Evolutionary conservation across 2,113 vertebrate genomes (phyloP).

Genomic region (Globicephala melas): DNA sequence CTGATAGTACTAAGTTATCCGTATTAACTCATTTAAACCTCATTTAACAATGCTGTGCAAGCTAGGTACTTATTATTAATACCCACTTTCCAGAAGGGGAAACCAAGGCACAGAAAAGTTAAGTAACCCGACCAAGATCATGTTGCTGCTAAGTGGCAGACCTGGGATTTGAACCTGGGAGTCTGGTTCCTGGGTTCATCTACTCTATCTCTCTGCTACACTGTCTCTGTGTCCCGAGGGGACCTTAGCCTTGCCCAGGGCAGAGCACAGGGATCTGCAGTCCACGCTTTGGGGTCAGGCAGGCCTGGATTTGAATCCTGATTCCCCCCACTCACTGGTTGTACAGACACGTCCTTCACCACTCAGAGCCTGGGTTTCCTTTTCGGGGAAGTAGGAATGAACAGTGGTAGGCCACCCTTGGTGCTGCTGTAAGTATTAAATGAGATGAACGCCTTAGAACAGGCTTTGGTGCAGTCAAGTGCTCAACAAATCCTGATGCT

Average conservation of each 20-base stretch:
- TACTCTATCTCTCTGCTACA: background rate
- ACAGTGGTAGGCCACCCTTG: background rate
- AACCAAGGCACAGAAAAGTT: background rate
- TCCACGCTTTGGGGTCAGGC: too few species aligned
- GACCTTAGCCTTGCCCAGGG: background rate
- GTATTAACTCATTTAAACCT: background rate
- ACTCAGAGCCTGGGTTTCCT: background rate
- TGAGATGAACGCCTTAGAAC: background rate
- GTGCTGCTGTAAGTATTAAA: background rate
- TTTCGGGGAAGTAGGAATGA: background rate
- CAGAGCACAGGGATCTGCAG: background rate
- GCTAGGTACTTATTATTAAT: background rate
- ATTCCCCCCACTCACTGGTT: background rate
- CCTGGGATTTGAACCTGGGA: background rate
- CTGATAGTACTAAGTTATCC: background rate
- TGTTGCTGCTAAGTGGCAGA: background rate
- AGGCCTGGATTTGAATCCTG: background rate
- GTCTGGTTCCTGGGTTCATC: background rate
- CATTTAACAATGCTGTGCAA: background rate
- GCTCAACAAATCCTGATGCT: background rate
- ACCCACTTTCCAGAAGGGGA: background rate
- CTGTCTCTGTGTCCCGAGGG: background rate
- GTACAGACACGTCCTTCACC: background rate
- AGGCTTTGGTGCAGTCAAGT: background rate
- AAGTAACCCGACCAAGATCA: background rate